phyloP scores from a whole-genome alignment of 2,113 vertebrate species.

The Alethe castanea region DNA sequence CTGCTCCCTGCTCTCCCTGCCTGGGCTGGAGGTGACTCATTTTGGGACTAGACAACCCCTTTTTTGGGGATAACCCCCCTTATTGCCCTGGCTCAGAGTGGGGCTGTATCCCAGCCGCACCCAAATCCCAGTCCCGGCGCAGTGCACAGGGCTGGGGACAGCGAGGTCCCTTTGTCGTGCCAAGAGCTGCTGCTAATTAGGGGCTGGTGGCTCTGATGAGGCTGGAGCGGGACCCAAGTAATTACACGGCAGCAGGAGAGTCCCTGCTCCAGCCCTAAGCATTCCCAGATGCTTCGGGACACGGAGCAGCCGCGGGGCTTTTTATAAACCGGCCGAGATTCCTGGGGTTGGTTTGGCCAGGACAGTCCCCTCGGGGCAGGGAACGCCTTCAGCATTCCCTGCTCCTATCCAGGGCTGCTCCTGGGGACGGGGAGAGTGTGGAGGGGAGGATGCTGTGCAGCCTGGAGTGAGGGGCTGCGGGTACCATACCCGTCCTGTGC shows the following conservation, averaged over 20 bases:
- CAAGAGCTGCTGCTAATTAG: not conserved
- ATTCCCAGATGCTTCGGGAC: not conserved
- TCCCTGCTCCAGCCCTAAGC: not conserved
- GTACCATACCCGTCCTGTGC: fast-evolving
- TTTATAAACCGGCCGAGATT: not conserved
- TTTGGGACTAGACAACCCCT: not conserved
- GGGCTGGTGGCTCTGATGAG: not conserved
- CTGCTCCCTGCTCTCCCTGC: not conserved
- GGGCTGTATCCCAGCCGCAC: not conserved
- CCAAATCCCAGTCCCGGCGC: fast-evolving
- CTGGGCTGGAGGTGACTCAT: fast-evolving
- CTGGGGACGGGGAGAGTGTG: not conserved
- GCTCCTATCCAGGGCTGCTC: not conserved
- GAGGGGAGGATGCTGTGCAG: not conserved
- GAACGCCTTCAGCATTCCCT: not conserved
- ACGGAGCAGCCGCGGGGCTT: not conserved
- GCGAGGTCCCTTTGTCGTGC: not conserved
- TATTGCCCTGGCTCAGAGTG: not conserved
- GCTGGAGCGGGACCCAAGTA: not conserved
- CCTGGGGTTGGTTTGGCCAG: not conserved
- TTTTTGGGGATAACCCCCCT: not conserved
- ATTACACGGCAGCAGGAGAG: not conserved
- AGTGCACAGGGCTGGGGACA: not conserved
- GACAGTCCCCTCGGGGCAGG: not conserved
- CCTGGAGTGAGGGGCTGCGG: not conserved